These are phyloP conservation scores for Eleutherodactylus coqui DNA, from an alignment of 2,797 vertebrate species.

Conservation along the genomic window DNA sequence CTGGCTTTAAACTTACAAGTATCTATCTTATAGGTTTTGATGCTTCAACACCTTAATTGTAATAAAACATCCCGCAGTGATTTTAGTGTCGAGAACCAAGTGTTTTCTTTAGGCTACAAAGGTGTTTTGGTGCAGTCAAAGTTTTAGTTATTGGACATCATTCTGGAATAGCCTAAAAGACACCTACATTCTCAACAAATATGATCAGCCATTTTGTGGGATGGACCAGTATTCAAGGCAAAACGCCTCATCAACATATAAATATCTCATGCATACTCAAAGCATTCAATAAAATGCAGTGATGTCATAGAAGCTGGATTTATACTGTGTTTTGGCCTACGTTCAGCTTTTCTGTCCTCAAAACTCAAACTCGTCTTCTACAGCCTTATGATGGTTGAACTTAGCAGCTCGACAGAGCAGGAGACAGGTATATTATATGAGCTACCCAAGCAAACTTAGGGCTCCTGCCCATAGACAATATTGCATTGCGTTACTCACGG, in stretches of 20 bases:
- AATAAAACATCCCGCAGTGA: constrained; percentile 2
- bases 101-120: not conserved
- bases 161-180: not conserved
- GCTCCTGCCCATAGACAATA: no score
- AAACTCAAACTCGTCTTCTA: no score
- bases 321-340: no score
- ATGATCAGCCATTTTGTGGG: not conserved
- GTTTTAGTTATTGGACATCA: not conserved
- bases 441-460: no score
- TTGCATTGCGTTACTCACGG: no score
- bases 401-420: no score
- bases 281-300: not conserved
- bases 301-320: no score
- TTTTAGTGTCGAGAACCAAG: not conserved
- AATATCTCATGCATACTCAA: not conserved
- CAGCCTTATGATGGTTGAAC: no score
- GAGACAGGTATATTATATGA: no score
- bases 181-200: not conserved
- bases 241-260: not conserved
- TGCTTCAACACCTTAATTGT: not conserved
- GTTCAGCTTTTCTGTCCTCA: no score
- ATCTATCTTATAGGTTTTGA: not conserved
- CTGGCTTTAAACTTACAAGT: constrained; percentile 15
- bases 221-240: not conserved
- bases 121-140: not conserved